phyloP scores from a whole-genome alignment of 2,888 invertebrate species.

The Toxonevra muliebris region DNA sequence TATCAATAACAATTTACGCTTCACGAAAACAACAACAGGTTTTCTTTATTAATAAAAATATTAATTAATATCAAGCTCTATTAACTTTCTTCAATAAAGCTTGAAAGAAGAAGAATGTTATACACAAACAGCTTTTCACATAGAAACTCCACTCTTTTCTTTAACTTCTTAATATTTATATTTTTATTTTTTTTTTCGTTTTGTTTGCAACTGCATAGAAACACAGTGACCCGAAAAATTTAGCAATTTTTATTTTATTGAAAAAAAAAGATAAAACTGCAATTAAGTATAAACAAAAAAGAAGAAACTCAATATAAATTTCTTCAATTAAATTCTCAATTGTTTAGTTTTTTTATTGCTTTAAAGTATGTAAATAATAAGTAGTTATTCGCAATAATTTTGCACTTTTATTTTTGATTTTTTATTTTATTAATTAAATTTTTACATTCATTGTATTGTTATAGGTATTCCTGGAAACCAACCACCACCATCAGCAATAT shows the following conservation, averaged over 20 bases:
- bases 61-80: slow-evolving; percentile 4
- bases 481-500: neutral
- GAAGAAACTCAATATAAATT: neutral
- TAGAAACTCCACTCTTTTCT: no score
- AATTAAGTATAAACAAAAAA: slow-evolving; percentile 1
- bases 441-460: no score
- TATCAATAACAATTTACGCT: no score
- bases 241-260: slow-evolving; percentile 10
- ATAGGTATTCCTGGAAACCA: no score
- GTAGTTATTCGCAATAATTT: no score
- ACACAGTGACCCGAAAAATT: slow-evolving; percentile 23
- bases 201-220: slow-evolving; percentile 1
- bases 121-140: neutral
- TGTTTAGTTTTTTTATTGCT: no score
- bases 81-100: slow-evolving; percentile 8
- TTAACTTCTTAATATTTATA: neutral
- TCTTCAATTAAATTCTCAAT: neutral
- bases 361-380: no score
- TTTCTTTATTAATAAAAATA: neutral
- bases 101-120: neutral
- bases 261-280: neutral
- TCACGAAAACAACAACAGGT: neutral
- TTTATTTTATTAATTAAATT: no score
- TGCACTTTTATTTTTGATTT: no score
- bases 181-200: neutral